Conservation (phyloP, 2,888 invertebrate genomes). For the Euplexia lucipara region DNA sequence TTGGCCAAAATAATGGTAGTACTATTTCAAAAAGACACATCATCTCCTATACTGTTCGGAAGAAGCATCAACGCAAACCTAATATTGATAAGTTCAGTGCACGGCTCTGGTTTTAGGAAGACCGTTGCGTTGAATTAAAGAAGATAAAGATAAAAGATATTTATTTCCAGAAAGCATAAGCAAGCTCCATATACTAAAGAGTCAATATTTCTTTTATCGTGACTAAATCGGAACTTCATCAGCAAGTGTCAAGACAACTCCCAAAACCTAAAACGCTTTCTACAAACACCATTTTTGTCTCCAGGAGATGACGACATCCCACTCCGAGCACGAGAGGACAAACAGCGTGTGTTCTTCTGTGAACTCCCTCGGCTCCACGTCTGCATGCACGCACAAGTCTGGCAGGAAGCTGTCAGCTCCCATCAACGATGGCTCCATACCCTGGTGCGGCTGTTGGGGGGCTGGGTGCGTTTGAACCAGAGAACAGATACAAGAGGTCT, state of each 20-base stretch:
- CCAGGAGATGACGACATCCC: constrained; percentile 90
- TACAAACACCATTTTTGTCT: constrained; percentile 54
- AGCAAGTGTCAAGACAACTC: constrained; percentile 1
- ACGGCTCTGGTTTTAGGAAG: too few relatives aligned
- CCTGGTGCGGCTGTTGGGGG: constrained; percentile 97
- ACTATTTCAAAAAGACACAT: too few relatives aligned
- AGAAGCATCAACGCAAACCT: too few relatives aligned
- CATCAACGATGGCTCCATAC: constrained; percentile 92
- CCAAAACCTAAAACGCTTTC: neutral
- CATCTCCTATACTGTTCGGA: too few relatives aligned
- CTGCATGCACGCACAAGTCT: constrained; percentile 91
- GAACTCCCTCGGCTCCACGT: constrained; percentile 86
- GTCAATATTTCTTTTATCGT: too few relatives aligned
- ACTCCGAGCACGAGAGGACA: constrained; percentile 92
- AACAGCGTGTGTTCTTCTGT: constrained; percentile 92
- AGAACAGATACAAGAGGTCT: too few relatives aligned
- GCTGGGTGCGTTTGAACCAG: constrained; percentile 93
- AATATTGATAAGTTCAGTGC: too few relatives aligned
- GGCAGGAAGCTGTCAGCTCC: constrained; percentile 91
- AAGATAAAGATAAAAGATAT: too few relatives aligned
- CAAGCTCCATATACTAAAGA: too few relatives aligned
- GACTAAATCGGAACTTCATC: neutral
- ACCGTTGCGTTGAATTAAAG: too few relatives aligned
- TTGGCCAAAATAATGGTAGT: too few relatives aligned
- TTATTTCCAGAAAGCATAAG: too few relatives aligned